A percentile compares a stretch with the other conserved stretches of the same genome.
These are phyloP conservation scores for Caenorhabditis sp. DNA, from an alignment of 2,888 invertebrate genomes.

Conservation along the genomic window DNA sequence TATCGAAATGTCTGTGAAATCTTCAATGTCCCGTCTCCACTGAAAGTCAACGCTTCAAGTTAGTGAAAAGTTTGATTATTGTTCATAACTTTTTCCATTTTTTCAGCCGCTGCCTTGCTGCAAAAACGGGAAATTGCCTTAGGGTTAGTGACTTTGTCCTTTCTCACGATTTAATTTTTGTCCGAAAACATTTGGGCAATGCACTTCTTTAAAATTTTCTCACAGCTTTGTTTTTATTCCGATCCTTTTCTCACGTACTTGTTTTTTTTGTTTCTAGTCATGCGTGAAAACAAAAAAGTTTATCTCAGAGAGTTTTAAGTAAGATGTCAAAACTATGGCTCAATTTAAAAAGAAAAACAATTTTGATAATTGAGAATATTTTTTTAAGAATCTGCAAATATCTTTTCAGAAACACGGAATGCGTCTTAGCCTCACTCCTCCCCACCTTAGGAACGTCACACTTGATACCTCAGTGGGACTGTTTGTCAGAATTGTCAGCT, in stretches of 20 bases:
- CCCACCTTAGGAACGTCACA: constrained; percentile 57
- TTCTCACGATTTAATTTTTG: not conserved
- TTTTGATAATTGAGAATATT: too few relatives aligned
- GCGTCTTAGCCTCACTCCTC: constrained; percentile 46
- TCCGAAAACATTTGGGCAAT: not conserved
- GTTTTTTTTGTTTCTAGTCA: not conserved
- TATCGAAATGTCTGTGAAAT: constrained; percentile 67
- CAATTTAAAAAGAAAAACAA: too few relatives aligned
- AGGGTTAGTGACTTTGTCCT: constrained; percentile 26
- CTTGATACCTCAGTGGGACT: constrained; percentile 61
- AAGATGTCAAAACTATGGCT: too few relatives aligned
- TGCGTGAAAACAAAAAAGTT: too few relatives aligned
- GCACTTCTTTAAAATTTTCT: too few relatives aligned
- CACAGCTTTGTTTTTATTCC: not conserved
- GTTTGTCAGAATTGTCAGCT: constrained; percentile 24
- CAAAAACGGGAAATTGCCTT: constrained; percentile 37
- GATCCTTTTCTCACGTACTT: not conserved
- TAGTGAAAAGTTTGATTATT: too few relatives aligned
- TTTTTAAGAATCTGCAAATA: not conserved
- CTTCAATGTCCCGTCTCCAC: constrained; percentile 62
- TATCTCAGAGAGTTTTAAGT: too few relatives aligned
- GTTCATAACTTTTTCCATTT: not conserved
- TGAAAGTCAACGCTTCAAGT: constrained; percentile 49
- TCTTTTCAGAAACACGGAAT: constrained; percentile 44
- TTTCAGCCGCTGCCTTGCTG: constrained; percentile 37